phyloP scores from a whole-genome alignment of 1,140 invertebrate genomes.

The Subanguina moxae region DNA sequence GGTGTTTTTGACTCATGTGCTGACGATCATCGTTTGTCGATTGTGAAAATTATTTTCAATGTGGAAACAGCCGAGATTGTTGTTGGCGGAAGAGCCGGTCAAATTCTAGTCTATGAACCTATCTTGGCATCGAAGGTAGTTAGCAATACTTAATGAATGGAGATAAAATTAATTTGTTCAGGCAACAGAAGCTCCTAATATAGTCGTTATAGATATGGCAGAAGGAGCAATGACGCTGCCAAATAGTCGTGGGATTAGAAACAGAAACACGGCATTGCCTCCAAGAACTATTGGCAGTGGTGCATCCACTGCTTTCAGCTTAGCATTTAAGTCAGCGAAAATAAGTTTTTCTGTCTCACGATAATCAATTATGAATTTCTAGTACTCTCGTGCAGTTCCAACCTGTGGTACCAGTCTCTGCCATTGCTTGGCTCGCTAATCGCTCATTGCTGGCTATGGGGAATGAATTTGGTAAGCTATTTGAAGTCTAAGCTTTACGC shows the following conservation, averaged over 20 bases:
- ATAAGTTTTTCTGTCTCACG: neutral
- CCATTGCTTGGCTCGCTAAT: slow-evolving; percentile 26
- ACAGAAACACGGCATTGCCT: neutral
- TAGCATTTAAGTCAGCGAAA: neutral
- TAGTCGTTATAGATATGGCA: neutral
- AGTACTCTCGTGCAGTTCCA: slow-evolving; percentile 28
- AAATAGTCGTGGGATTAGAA: neutral
- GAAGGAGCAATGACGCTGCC: neutral
- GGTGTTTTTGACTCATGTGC: slow-evolving; percentile 32
- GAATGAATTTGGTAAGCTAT: slow-evolving; percentile 32
- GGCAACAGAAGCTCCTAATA: neutral
- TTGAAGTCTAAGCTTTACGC: slow-evolving; percentile 23
- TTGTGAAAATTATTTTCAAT: slow-evolving; percentile 31
- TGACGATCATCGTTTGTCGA: slow-evolving; percentile 32
- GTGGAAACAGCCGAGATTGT: slow-evolving; percentile 23
- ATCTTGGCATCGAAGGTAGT: neutral
- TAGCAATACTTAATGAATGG: too few relatives aligned
- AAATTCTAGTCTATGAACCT: slow-evolving; percentile 32
- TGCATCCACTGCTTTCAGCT: neutral
- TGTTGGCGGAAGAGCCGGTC: slow-evolving; percentile 32
- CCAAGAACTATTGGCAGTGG: neutral
- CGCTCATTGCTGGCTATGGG: slow-evolving; percentile 25
- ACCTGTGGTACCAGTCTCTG: slow-evolving; percentile 24
- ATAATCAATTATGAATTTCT: neutral
- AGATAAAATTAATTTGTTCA: neutral